A percentile compares a stretch with the other conserved stretches of the same genome.
These are phyloP conservation scores for Cololabis saira DNA, from an alignment of 2,113 vertebrate species.

Conservation along the genomic window DNA sequence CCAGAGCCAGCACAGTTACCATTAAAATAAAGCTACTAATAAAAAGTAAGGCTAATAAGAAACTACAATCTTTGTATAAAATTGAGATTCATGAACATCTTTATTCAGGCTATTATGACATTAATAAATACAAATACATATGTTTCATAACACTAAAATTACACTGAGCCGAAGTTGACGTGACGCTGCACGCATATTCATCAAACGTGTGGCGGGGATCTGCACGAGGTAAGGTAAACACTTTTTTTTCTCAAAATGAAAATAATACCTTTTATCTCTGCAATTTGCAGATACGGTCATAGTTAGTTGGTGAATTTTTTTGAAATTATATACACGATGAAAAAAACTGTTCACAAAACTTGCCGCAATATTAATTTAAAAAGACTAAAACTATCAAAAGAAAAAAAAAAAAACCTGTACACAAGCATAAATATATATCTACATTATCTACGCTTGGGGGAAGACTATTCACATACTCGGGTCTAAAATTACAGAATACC, in stretches of 20 bases:
- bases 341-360: conserved; percentile 78
- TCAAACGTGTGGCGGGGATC: conserved; percentile 70
- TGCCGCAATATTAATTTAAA: conserved; percentile 78
- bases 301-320: conserved; percentile 66
- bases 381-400: conserved; percentile 35
- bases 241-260: conserved; percentile 44
- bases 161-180: conserved; percentile 38
- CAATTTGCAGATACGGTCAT: conserved; percentile 83
- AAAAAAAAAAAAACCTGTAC: conserved; percentile 58
- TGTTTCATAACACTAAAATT: conserved; percentile 51
- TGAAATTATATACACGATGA: conserved; percentile 83
- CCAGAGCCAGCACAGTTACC: background rate
- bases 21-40: background rate
- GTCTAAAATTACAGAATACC: conserved; percentile 19
- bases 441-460: conserved; percentile 52
- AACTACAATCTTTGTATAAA: conserved; percentile 8
- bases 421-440: conserved; percentile 61
- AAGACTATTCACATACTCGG: conserved; percentile 58
- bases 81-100: conserved; percentile 73
- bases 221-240: conserved; percentile 24
- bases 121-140: conserved; percentile 82
- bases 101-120: conserved; percentile 83
- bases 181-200: conserved; percentile 80
- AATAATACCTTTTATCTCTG: conserved; percentile 73
- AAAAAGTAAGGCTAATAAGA: conserved; percentile 1